These are phyloP conservation scores for Liopterus haemorrhoidalis DNA, from an alignment of 2,888 invertebrate genomes.

Conservation along the genomic window DNA sequence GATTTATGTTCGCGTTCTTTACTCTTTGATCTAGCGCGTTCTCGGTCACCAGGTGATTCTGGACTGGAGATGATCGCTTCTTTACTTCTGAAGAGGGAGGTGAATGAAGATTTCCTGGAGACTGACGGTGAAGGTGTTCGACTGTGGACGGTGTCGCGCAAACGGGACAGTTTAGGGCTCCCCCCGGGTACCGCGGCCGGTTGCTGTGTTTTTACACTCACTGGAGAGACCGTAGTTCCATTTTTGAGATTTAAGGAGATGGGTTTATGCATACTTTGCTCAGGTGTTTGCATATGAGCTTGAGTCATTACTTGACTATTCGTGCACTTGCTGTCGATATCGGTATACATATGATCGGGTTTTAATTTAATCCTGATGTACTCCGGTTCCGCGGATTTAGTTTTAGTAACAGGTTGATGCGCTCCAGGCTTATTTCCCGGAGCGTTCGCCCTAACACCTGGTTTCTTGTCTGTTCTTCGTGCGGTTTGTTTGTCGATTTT, in stretches of 20 bases:
- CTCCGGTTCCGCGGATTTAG: slow-evolving; percentile 43
- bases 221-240: too few relatives aligned
- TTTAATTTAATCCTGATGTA: slow-evolving; percentile 65
- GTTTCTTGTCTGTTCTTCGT: slow-evolving; percentile 28
- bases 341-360: slow-evolving; percentile 67
- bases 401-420: slow-evolving; percentile 16
- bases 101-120: slow-evolving; percentile 75
- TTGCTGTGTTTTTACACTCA: too few relatives aligned
- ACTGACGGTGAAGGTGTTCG: slow-evolving; percentile 64
- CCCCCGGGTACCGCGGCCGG: too few relatives aligned
- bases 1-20: slow-evolving; percentile 55
- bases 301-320: too few relatives aligned
- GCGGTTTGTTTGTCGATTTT: slow-evolving; percentile 24
- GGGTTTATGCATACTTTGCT: too few relatives aligned
- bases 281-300: too few relatives aligned
- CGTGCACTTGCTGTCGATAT: too few relatives aligned
- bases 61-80: slow-evolving; percentile 57
- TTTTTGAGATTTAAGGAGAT: too few relatives aligned
- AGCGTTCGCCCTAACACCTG: slow-evolving; percentile 6
- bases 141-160: slow-evolving; percentile 36
- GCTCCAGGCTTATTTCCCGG: slow-evolving; percentile 28
- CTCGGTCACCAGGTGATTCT: slow-evolving; percentile 58
- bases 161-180: slow-evolving; percentile 25
- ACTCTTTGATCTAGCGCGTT: slow-evolving; percentile 44
- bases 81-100: slow-evolving; percentile 71